A percentile compares a stretch with the other conserved stretches of the same genome.
phyloP scores from a whole-genome alignment of 23 tunicate genomes.

The Halocynthia aurantium region DNA sequence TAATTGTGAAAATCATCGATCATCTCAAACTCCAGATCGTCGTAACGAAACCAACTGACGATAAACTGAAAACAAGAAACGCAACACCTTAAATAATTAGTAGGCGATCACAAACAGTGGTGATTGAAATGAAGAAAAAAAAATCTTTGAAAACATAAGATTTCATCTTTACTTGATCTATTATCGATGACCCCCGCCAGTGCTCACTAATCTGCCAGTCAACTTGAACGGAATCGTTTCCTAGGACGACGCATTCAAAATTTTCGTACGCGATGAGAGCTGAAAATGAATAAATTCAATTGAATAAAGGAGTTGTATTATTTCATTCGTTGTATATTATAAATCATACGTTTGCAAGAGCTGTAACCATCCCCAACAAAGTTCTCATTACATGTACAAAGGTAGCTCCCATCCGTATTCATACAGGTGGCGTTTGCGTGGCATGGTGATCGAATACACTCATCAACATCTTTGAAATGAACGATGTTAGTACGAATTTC shows the following conservation, averaged over 20 bases:
- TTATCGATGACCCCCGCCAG: neutral
- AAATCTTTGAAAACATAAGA: neutral
- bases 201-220: conserved; percentile 30
- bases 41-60: conserved; percentile 29
- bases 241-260: conserved; percentile 29
- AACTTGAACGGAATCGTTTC: conserved; percentile 20
- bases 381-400: conserved; percentile 48
- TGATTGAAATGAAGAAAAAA: neutral
- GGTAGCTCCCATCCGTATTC: conserved; percentile 39
- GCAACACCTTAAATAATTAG: neutral
- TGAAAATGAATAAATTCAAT: conserved; percentile 12
- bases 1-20: conserved; percentile 20
- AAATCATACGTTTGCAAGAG: conserved; percentile 37
- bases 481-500: neutral
- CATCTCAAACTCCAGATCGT: neutral
- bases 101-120: too few relatives aligned
- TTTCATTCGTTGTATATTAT: neutral
- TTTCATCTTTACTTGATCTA: conserved; percentile 13
- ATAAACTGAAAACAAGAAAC: conserved; percentile 33
- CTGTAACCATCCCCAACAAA: conserved; percentile 45
- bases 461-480: conserved; percentile 48
- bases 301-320: neutral
- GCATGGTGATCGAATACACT: conserved; percentile 53
- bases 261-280: conserved; percentile 41
- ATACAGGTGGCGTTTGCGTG: conserved; percentile 53